Evolutionary conservation across 2,113 vertebrate genomes (phyloP), one percentile per base, ranked within the genome.

Genomic region (Rhagologus leucostigma): DNA sequence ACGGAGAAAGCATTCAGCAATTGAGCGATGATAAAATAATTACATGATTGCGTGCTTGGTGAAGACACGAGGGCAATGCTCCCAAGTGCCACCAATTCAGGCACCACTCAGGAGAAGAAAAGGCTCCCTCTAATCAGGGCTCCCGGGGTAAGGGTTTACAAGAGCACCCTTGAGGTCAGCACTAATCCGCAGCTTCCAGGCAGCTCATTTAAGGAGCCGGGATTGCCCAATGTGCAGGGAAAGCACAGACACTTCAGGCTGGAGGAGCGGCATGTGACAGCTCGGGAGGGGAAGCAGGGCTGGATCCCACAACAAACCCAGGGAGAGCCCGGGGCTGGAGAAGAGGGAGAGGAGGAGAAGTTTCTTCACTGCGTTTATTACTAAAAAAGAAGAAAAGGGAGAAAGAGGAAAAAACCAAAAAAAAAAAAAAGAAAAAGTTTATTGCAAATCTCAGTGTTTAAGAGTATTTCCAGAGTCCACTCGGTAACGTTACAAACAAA

Each of bases 391-490:
- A 56, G 6, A 12, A 11, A 32, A 27, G 13, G 11, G 23, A 71
- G 1, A 14, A 2, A 11, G 10, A 62, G 8, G 9, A 39, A 17
- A 53, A 21, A 33, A 53, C 67, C 67, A 67, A 87, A 63, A 11
- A 46, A 21, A 30, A 50, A 69, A 84, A 74, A 69, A 92, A 85
- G 39, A 91, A 95, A 92, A 90, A 82, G 84, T 98, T 98, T 98
- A 98, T 98, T 98, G 97, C 97, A 98, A 98, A 98, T 98, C 79
- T 97, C 94, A 96, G 94, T 97, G 92, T 95, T 97, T 80, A 68
- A 94, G 97, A 96, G 82, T 96, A 97, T 96, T 98, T 98, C 97
- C 97, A 97, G 97, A 97, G 91, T 95, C 96, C 94, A 84, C 84
- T 79, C 35, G 63, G 92, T 96, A 84, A 79, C 16, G 57, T 95